Base-by-base conservation (phyloP, 2,797 vertebrate genomes). In the Characodon lateralis region DNA sequence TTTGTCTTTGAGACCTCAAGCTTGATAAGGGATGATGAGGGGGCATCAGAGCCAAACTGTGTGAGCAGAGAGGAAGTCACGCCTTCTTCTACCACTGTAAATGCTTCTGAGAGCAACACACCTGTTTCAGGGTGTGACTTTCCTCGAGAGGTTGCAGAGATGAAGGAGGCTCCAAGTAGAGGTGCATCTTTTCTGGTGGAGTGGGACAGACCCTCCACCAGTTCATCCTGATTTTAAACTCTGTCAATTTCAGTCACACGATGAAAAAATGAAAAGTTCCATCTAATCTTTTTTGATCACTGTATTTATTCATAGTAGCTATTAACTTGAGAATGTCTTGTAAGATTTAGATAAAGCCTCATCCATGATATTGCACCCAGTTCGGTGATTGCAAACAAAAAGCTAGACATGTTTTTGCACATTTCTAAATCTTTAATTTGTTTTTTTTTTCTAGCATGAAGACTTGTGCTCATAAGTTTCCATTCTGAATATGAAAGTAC, bases 141-240 rank as follows among this genome's bases (percentile, higher is more conserved):
- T 56, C 26, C 76, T 69, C 70, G 10, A 31, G 70, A 84, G 8
- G 77, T 71, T 1, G 24, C 72, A 69, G 53, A 85, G 22, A 43
- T 63, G 39, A 73, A 24, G 46, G 70, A 84, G 73, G n/a, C 39
- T 50, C 14, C 79, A 46, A 28, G 53, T 31, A 89, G 78, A 7
- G 90, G 26, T 26, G 10, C 12, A 0, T 26, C 70, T 41, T 26
- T 91, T 31, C 90, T 89, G 74, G 94, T 93, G 79, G 93, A 92
- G 87, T 95, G 95, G 95, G 93, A 94, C 63, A 93, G 79, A 87
- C 80, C 92, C 0, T 77, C 80, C 2, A 78, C 79, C 75, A 79
- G 76, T 12, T 84, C 88, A 3, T 94, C 90, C 81, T 93, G 93
- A 94, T 87, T 26, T 71, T 10, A 0, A 63, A 63, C 56, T 26